Conservation (phyloP, 2,113 vertebrate species). For the Amblyopsis rosae region DNA sequence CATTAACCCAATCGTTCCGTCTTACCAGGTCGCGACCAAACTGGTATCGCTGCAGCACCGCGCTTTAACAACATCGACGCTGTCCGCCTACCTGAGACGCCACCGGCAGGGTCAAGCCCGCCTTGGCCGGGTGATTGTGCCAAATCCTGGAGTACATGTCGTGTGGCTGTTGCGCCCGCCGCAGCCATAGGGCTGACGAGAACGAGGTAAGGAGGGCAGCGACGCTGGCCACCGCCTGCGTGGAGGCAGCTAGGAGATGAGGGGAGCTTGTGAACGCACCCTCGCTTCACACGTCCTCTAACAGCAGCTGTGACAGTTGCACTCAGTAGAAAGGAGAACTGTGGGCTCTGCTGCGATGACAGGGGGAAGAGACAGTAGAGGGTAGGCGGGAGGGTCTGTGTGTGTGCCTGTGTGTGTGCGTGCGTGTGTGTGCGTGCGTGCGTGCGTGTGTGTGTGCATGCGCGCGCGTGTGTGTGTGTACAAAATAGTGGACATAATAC, state of each 20-base stretch:
- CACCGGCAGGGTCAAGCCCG: conserved; percentile 45
- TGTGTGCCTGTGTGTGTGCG: conserved; percentile 16
- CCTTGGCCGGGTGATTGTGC: conserved; percentile 33
- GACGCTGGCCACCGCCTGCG: neutral
- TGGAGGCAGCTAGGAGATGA: conserved; percentile 4
- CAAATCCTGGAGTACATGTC: conserved; percentile 58
- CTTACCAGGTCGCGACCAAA: no score
- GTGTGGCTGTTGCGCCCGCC: conserved; percentile 35
- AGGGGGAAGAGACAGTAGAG: conserved; percentile 54
- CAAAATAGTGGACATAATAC: conserved; percentile 24
- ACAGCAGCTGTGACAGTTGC: conserved; percentile 56
- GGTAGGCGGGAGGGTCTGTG: conserved; percentile 16
- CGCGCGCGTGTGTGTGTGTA: conserved; percentile 16
- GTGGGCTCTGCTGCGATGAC: conserved; percentile 58
- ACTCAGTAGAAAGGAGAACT: conserved; percentile 72
- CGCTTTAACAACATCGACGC: neutral
- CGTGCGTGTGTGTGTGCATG: conserved; percentile 35
- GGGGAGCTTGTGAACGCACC: neutral
- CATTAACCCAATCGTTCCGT: no score
- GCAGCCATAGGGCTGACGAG: conserved; percentile 26
- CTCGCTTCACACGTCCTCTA: conserved; percentile 38
- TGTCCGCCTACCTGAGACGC: conserved; percentile 51
- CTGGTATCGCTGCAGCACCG: no score
- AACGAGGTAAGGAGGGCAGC: neutral
- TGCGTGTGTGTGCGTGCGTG: conserved; percentile 20